These are phyloP conservation scores for Boloria euphrosyne DNA, from an alignment of 2,888 invertebrate genomes.

Conservation along the genomic window DNA sequence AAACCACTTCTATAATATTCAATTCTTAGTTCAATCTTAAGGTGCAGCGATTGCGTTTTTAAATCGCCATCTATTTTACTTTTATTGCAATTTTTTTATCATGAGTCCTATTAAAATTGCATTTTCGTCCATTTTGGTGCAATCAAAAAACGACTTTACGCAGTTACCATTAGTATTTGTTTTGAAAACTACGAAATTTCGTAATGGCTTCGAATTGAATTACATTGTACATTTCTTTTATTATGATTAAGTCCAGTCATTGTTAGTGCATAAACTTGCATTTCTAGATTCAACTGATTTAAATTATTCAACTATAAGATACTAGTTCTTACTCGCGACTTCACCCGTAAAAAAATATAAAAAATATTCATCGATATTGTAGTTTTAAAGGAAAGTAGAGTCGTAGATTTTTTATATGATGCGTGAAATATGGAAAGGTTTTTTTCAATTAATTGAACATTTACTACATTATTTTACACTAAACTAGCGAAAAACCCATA, in stretches of 20 bases:
- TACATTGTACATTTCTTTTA: constrained; percentile 33
- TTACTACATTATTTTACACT: no score
- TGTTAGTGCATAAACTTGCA: constrained; percentile 10
- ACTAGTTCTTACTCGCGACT: no score
- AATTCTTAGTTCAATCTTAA: constrained; percentile 31
- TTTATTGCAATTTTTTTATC: constrained; percentile 52
- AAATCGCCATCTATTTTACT: constrained; percentile 51
- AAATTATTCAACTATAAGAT: no score
- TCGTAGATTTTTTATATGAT: no score
- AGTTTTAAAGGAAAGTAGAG: no score
- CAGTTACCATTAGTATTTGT: neutral
- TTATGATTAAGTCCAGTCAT: constrained; percentile 29
- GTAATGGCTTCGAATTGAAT: constrained; percentile 24
- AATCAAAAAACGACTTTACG: constrained; percentile 26
- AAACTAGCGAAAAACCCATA: no score
- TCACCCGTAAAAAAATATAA: no score
- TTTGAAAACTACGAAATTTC: constrained; percentile 5
- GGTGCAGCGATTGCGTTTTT: constrained; percentile 49
- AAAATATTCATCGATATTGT: no score
- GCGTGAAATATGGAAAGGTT: no score
- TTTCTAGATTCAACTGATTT: neutral
- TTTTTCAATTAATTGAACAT: no score
- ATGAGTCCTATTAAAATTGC: constrained; percentile 50
- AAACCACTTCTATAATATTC: constrained; percentile 3
- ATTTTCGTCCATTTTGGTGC: constrained; percentile 26